Conservation (phyloP, 2,113 vertebrate genomes). For the Ginglymostoma cirratum region DNA sequence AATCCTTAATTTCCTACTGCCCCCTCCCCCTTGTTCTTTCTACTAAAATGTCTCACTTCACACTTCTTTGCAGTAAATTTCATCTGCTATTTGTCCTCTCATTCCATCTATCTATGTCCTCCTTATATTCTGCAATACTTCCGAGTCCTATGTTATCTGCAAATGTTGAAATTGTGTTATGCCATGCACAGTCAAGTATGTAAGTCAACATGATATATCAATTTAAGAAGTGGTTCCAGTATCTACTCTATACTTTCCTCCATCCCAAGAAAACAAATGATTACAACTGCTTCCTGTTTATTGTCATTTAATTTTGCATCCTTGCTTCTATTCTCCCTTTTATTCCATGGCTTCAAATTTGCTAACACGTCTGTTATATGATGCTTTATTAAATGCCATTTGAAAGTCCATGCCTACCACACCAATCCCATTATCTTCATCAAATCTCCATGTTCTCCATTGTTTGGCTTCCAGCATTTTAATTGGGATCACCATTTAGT, state of each 20-base stretch:
- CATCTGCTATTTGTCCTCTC: background rate
- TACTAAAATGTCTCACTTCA: background rate
- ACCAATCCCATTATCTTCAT: too few relatives aligned
- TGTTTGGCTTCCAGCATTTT: too few relatives aligned
- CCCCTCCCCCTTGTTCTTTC: background rate
- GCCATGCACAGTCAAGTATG: background rate
- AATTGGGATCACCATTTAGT: too few relatives aligned
- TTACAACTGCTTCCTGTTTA: too few relatives aligned
- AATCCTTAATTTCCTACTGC: background rate
- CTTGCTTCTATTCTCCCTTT: too few relatives aligned
- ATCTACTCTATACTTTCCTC: background rate
- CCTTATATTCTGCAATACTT: background rate
- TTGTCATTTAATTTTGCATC: too few relatives aligned
- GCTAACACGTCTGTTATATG: too few relatives aligned
- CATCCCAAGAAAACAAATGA: too few relatives aligned
- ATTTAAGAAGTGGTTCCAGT: background rate
- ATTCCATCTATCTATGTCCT: background rate
- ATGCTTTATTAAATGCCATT: too few relatives aligned
- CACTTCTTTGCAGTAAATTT: background rate
- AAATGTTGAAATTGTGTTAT: background rate
- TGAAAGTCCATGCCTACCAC: too few relatives aligned
- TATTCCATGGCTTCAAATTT: too few relatives aligned
- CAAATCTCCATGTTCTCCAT: too few relatives aligned
- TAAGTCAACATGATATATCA: background rate
- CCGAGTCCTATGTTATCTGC: background rate